phyloP scores from a whole-genome alignment of 2,888 invertebrate genomes.

The Neria commutata region DNA sequence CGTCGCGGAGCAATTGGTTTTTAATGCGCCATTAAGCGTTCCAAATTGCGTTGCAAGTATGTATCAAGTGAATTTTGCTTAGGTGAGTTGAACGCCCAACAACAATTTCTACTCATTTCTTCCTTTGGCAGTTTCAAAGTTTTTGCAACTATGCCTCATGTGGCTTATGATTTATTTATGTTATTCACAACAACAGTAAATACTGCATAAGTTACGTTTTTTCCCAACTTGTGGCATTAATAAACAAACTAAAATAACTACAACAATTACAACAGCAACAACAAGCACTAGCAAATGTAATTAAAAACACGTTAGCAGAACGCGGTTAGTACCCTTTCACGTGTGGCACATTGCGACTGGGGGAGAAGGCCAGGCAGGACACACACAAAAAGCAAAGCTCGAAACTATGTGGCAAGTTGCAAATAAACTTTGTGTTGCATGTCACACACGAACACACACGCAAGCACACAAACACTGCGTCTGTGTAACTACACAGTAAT shows the following conservation, averaged over 20 bases:
- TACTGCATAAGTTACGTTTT: conserved; percentile 2
- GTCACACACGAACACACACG: conserved; percentile 27
- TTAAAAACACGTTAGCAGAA: conserved; percentile 51
- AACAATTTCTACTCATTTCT: too few species aligned
- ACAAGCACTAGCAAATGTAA: conserved; percentile 38
- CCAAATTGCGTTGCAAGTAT: too few species aligned
- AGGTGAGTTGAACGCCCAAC: too few species aligned
- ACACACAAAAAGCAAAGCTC: not conserved
- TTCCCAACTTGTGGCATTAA: conserved; percentile 20
- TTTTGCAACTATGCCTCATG: too few species aligned
- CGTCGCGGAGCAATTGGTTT: conserved; percentile 47
- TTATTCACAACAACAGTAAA: not conserved
- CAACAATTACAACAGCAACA: not conserved
- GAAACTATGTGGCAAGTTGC: conserved; percentile 47
- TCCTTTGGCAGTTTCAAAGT: too few species aligned
- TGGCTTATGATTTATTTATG: not conserved
- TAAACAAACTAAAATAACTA: conserved; percentile 6
- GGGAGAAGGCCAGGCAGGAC: too few species aligned
- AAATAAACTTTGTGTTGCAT: conserved; percentile 51
- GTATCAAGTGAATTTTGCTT: too few species aligned
- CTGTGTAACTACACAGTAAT: conserved; percentile 32
- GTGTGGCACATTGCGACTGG: not conserved
- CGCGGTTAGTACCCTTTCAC: conserved; percentile 1
- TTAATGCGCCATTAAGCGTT: conserved; percentile 55
- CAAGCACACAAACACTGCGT: conserved; percentile 25